Percentiles rank a stretch among this genome's conserved stretches.
Evolutionary conservation across 2,113 vertebrate genomes (phyloP).

Genomic region (Dasypus novemcinctus): DNA sequence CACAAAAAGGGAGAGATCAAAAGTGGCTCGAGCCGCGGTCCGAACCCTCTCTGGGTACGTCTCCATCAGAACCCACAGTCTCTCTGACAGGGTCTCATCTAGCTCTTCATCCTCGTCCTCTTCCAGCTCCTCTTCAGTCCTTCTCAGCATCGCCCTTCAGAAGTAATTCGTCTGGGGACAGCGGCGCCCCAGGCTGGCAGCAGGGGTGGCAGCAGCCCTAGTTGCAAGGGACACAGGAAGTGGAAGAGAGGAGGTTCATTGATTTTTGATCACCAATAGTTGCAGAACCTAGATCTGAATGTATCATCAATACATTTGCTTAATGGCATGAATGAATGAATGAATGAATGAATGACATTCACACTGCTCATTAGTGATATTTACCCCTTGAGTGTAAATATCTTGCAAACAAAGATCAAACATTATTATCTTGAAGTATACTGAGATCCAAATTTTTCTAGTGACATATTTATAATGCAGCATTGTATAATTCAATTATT

Average conservation of each 20-base stretch:
- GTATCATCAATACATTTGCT: not conserved
- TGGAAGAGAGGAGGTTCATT: constrained; percentile 55
- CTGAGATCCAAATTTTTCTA: not conserved
- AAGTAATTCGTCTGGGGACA: constrained; percentile 81
- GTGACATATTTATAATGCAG: not conserved
- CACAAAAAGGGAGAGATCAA: constrained; percentile 90
- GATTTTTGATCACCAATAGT: not conserved
- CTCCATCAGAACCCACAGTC: constrained; percentile 97
- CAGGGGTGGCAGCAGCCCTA: constrained; percentile 67
- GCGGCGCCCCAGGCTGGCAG: constrained; percentile 72
- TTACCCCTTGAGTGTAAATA: not conserved
- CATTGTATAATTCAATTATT: not conserved
- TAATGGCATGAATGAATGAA: not conserved
- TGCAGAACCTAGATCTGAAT: not conserved
- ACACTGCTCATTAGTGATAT: not conserved
- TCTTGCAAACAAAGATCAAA: not conserved
- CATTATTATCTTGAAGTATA: not conserved
- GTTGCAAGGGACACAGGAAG: constrained; percentile 64
- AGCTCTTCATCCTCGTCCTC: constrained; percentile 85
- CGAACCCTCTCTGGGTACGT: constrained; percentile 95
- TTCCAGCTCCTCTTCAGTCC: constrained; percentile 83
- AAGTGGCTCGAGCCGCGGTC: constrained; percentile 89
- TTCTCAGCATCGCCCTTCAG: constrained; percentile 81
- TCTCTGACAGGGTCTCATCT: constrained; percentile 94
- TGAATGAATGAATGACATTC: not conserved